Evolutionary conservation across 2,797 vertebrate species (phyloP).

Genomic region (Mus spretus): DNA sequence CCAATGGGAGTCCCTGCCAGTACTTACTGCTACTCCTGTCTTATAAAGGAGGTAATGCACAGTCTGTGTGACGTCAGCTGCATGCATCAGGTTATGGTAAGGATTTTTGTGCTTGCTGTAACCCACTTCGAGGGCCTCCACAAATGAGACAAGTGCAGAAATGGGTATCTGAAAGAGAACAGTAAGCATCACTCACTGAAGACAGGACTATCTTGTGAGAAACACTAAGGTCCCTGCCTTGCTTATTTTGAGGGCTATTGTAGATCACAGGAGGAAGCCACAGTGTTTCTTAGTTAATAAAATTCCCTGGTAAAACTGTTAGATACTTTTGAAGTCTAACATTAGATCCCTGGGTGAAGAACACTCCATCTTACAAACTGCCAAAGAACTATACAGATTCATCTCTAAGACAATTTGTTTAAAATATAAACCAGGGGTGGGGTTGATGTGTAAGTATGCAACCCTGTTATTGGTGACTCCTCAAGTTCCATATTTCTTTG

Average conservation of each 20-base stretch:
- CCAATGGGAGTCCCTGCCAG: background rate
- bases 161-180: slow-evolving; percentile 93
- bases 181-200: background rate
- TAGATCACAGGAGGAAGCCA: background rate
- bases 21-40: slow-evolving; percentile 94
- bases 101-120: slow-evolving; percentile 98
- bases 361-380: background rate
- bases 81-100: slow-evolving; percentile 97
- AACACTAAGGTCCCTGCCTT: background rate
- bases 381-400: background rate
- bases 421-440: background rate
- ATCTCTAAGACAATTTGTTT: slow-evolving; percentile 9
- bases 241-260: background rate
- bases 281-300: background rate
- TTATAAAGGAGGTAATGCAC: slow-evolving; percentile 96
- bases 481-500: slow-evolving; percentile 1
- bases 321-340: background rate
- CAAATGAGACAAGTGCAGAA: slow-evolving; percentile 95
- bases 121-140: slow-evolving; percentile 96
- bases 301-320: slow-evolving; percentile 9
- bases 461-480: background rate
- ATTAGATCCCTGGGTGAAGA: background rate
- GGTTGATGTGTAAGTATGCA: background rate
- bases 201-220: background rate
- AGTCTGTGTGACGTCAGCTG: slow-evolving; percentile 97